Percentiles rank a stretch among this genome's conserved stretches.
Evolutionary conservation across 2,888 invertebrate species (phyloP).

Genomic region (Eretmocerus hayati): DNA sequence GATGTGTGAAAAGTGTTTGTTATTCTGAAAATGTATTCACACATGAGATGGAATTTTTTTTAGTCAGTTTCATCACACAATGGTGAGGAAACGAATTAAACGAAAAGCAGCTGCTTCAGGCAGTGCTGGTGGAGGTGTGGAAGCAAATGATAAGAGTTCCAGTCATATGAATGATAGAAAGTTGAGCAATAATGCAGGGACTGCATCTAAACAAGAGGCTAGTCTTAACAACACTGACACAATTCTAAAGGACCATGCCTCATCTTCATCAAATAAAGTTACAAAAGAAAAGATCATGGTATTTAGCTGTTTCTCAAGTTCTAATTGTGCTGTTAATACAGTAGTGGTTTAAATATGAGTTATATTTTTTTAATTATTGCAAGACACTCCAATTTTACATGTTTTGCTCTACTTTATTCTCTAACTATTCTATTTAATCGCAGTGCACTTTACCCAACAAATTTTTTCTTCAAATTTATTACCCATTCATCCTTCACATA

Average conservation of each 20-base stretch:
- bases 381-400: too few relatives aligned
- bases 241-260: constrained; percentile 38
- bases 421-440: too few relatives aligned
- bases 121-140: constrained; percentile 30
- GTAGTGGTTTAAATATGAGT: too few relatives aligned
- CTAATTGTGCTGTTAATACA: constrained; percentile 3
- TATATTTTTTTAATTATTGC: too few relatives aligned
- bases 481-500: too few relatives aligned
- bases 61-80: constrained; percentile 28
- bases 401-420: too few relatives aligned
- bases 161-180: constrained; percentile 28
- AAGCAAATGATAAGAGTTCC: constrained; percentile 31
- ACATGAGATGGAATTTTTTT: constrained; percentile 8
- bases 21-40: too few relatives aligned
- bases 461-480: too few relatives aligned
- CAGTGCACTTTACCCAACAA: too few relatives aligned
- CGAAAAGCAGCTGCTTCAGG: constrained; percentile 32
- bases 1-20: too few relatives aligned
- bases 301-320: constrained; percentile 18
- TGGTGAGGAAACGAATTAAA: constrained; percentile 38
- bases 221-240: constrained; percentile 37
- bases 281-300: constrained; percentile 38
- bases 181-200: constrained; percentile 29
- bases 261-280: constrained; percentile 29
- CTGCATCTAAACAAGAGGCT: constrained; percentile 35